Conservation (phyloP, 2,888 invertebrate genomes). For the Patella depressa region DNA sequence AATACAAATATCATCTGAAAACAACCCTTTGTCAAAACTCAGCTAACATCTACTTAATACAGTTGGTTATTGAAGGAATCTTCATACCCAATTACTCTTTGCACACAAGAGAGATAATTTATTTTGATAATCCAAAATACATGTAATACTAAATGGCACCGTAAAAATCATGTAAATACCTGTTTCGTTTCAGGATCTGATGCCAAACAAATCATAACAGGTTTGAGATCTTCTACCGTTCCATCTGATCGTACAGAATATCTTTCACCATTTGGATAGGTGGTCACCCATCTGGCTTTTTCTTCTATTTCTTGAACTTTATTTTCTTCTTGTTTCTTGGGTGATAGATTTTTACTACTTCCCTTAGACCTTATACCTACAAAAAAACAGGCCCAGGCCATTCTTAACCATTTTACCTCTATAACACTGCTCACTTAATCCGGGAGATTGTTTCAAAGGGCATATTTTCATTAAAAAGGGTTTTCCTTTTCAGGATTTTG, state of each 20-base stretch:
- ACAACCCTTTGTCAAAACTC: not conserved
- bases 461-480: no score
- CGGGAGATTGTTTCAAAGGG: no score
- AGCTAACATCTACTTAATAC: not conserved
- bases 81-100: not conserved
- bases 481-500: no score
- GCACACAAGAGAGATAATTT: no score
- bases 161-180: conserved; percentile 43
- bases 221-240: conserved; percentile 46
- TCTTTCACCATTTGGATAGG: conserved; percentile 62
- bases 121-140: no score
- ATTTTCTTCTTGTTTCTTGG: conserved; percentile 32
- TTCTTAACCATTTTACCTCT: no score
- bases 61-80: not conserved
- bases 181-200: conserved; percentile 68
- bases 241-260: conserved; percentile 49
- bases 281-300: conserved; percentile 60
- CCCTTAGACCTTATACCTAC: not conserved
- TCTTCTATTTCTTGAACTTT: conserved; percentile 40
- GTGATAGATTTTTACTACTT: conserved; percentile 14
- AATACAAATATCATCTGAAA: conserved; percentile 8
- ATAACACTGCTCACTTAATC: no score
- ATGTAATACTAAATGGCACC: no score
- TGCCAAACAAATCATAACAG: conserved; percentile 62
- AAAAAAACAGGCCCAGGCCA: no score